These are phyloP conservation scores for Cephus sareptanus DNA, from an alignment of 2,888 invertebrate genomes.

Conservation along the genomic window DNA sequence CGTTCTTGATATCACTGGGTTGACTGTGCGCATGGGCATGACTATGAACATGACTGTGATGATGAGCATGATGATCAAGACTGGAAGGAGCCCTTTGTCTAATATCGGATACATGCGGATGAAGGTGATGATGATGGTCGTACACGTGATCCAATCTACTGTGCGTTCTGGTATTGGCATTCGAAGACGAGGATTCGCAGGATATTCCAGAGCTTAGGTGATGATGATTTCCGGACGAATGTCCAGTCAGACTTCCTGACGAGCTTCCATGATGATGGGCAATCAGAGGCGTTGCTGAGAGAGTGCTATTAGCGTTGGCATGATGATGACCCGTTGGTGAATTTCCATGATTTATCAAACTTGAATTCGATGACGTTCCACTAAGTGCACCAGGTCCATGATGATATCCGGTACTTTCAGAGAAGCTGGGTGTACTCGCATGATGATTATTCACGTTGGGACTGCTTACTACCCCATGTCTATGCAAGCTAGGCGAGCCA, in stretches of 20 bases:
- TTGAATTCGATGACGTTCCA: conserved; percentile 49
- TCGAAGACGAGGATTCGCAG: conserved; percentile 52
- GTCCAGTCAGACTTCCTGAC: conserved; percentile 45
- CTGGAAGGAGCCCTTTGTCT: conserved; percentile 31
- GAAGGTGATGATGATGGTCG: conserved; percentile 48
- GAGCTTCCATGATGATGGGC: conserved; percentile 48
- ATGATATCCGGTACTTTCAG: conserved; percentile 32
- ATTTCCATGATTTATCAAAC: conserved; percentile 48
- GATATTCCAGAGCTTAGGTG: conserved; percentile 54
- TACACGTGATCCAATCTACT: conserved; percentile 52
- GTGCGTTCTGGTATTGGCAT: conserved; percentile 50
- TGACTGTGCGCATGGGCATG: conserved; percentile 24
- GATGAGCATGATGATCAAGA: conserved; percentile 27
- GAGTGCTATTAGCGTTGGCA: conserved; percentile 25
- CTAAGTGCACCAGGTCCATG: conserved; percentile 43
- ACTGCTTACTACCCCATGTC: not conserved
- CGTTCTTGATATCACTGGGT: conserved; percentile 46
- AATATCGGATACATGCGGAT: conserved; percentile 33
- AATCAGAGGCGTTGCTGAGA: conserved; percentile 45
- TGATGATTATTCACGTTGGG: conserved; percentile 7
- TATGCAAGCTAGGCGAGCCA: conserved; percentile 23
- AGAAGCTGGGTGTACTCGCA: conserved; percentile 17
- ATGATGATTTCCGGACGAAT: conserved; percentile 46
- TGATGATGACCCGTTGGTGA: conserved; percentile 42
- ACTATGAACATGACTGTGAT: conserved; percentile 33